These are phyloP conservation scores for Xylota sylvarum DNA, from an alignment of 2,888 invertebrate genomes.

Conservation along the genomic window DNA sequence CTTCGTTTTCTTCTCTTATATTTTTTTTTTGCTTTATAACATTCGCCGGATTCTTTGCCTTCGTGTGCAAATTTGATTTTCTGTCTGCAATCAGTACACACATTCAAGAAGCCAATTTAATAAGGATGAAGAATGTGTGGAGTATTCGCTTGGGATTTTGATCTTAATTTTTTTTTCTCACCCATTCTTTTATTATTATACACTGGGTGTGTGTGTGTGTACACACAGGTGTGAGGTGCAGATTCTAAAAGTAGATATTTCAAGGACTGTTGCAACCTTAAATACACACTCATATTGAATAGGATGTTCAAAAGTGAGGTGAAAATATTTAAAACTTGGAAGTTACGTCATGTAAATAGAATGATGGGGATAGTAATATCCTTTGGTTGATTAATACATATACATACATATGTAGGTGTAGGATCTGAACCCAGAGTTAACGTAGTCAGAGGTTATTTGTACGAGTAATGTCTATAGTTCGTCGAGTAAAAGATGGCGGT, in stretches of 20 bases:
- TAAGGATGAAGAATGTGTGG: slow-evolving; percentile 59
- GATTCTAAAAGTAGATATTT: not conserved
- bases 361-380: too few relatives aligned
- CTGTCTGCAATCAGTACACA: slow-evolving; percentile 62
- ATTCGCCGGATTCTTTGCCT: slow-evolving; percentile 56
- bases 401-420: too few relatives aligned
- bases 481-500: too few relatives aligned
- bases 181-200: slow-evolving; percentile 13
- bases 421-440: too few relatives aligned
- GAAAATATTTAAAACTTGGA: slow-evolving; percentile 1
- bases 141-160: slow-evolving; percentile 40
- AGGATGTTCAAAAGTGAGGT: not conserved
- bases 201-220: not conserved
- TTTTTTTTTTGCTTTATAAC: not conserved
- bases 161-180: slow-evolving; percentile 47
- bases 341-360: not conserved
- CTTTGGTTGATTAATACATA: not conserved
- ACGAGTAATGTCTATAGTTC: too few relatives aligned
- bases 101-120: slow-evolving; percentile 72
- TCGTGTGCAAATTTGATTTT: slow-evolving; percentile 68
- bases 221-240: not conserved
- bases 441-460: too few relatives aligned
- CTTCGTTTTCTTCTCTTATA: not conserved
- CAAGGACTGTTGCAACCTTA: not conserved
- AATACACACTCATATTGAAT: not conserved